Percentiles rank a stretch among this genome's conserved stretches.
These are phyloP conservation scores for Epinotia nisella DNA, from an alignment of 2,888 invertebrate genomes.

Conservation along the genomic window DNA sequence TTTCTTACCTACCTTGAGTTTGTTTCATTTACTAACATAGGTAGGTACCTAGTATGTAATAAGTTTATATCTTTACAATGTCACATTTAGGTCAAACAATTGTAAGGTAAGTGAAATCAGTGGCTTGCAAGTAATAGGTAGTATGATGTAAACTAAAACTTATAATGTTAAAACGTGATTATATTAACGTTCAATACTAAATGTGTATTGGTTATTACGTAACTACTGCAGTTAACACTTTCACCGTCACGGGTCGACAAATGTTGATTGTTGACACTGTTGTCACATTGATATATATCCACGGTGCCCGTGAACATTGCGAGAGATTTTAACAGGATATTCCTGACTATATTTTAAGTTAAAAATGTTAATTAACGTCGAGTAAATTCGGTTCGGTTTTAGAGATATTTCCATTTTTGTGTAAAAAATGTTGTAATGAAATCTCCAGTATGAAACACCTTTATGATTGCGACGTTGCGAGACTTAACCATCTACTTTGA, in stretches of 20 bases:
- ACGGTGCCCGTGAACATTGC: too few species aligned
- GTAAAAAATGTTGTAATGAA: too few species aligned
- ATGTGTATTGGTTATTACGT: neutral
- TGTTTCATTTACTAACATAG: neutral
- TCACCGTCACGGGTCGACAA: neutral
- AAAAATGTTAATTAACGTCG: too few species aligned
- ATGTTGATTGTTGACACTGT: neutral
- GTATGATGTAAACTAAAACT: neutral
- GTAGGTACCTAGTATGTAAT: neutral
- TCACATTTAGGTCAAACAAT: slow-evolving; percentile 14
- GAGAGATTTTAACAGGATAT: too few species aligned
- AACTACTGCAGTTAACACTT: slow-evolving; percentile 10
- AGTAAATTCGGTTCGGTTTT: too few species aligned
- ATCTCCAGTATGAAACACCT: too few species aligned
- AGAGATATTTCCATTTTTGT: too few species aligned
- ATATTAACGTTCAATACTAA: slow-evolving; percentile 25
- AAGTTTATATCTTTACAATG: neutral
- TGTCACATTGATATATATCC: neutral
- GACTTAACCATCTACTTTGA: too few species aligned
- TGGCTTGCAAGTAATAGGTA: neutral
- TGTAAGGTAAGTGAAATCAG: slow-evolving; percentile 7
- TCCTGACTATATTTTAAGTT: too few species aligned
- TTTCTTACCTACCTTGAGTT: neutral
- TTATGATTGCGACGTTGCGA: too few species aligned
- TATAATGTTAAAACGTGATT: slow-evolving; percentile 18